Percentiles rank a stretch among this genome's conserved stretches.
phyloP scores from a whole-genome alignment of 2,113 vertebrate species.

The Albula goreensis region DNA sequence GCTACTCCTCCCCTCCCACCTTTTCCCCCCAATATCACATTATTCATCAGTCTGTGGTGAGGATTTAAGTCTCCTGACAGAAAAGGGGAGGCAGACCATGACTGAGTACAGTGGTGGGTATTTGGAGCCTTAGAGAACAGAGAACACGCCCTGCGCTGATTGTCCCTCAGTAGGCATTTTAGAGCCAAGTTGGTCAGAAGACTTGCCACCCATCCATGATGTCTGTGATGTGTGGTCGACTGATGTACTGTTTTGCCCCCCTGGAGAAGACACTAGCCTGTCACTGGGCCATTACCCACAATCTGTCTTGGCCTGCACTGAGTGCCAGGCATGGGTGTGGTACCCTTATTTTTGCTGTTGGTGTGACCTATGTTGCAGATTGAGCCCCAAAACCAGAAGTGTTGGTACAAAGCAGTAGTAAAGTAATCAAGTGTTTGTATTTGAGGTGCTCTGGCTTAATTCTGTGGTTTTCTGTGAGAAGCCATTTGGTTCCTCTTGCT shows the following conservation, averaged over 20 bases:
- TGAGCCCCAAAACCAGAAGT: too few relatives aligned
- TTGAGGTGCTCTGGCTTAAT: not conserved
- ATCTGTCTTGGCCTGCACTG: too few relatives aligned
- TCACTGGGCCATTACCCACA: too few relatives aligned
- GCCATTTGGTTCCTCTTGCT: not conserved
- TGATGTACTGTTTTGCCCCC: too few relatives aligned
- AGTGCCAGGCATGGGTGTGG: too few relatives aligned
- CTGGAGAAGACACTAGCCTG: too few relatives aligned
- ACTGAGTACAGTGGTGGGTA: not conserved
- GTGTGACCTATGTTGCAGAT: too few relatives aligned
- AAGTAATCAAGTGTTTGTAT: not conserved
- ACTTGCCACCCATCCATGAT: too few relatives aligned
- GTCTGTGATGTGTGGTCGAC: too few relatives aligned
- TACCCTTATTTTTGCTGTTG: too few relatives aligned
- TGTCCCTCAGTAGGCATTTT: not conserved
- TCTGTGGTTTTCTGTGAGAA: not conserved
- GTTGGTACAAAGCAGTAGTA: too few relatives aligned
- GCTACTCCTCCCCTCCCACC: not conserved
- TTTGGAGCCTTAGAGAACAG: not conserved
- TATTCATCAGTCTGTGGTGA: not conserved
- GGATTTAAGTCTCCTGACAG: not conserved
- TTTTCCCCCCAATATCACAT: not conserved
- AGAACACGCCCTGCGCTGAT: not conserved
- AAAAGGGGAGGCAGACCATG: not conserved
- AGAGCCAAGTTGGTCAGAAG: too few relatives aligned